These are phyloP conservation scores for Embidobia sp. DNA, from an alignment of 2,888 invertebrate genomes.

Conservation along the genomic window DNA sequence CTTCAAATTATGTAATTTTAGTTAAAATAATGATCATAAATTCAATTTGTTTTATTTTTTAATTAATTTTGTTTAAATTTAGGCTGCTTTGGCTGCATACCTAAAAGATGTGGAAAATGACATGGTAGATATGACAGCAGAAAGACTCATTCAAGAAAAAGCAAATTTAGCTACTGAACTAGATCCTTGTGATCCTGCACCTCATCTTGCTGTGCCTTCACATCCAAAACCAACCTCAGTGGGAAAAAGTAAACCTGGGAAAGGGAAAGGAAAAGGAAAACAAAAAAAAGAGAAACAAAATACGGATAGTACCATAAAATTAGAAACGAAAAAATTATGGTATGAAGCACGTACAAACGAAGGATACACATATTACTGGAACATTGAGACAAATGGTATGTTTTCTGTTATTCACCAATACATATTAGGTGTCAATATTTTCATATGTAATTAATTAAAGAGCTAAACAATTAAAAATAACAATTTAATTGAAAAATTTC, in stretches of 20 bases:
- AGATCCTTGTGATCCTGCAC: slow-evolving; percentile 75
- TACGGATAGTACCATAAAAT: slow-evolving; percentile 65
- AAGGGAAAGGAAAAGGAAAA: slow-evolving; percentile 74
- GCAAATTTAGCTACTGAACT: slow-evolving; percentile 68
- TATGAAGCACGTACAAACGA: slow-evolving; percentile 90
- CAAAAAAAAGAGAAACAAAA: slow-evolving; percentile 71
- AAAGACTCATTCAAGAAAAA: slow-evolving; percentile 81
- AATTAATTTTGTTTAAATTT: slow-evolving; percentile 19
- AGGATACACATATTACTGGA: slow-evolving; percentile 93
- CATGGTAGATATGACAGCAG: slow-evolving; percentile 77
- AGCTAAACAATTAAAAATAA: too few species aligned
- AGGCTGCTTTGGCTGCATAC: slow-evolving; percentile 93
- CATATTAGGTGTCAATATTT: too few species aligned
- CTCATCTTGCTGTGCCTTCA: slow-evolving; percentile 29
- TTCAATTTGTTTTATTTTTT: slow-evolving; percentile 10
- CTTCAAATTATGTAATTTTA: background rate
- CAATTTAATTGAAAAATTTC: too few species aligned
- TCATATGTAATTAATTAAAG: too few species aligned
- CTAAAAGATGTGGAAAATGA: slow-evolving; percentile 89
- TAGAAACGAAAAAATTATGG: slow-evolving; percentile 84
- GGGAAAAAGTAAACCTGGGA: slow-evolving; percentile 68
- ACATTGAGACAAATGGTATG: slow-evolving; percentile 92
- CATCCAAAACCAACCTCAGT: slow-evolving; percentile 21
- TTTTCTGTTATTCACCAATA: too few species aligned
- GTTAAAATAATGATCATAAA: too few species aligned